phyloP scores from a whole-genome alignment of 2,113 vertebrate species.

The Notarius quadriscutis region DNA sequence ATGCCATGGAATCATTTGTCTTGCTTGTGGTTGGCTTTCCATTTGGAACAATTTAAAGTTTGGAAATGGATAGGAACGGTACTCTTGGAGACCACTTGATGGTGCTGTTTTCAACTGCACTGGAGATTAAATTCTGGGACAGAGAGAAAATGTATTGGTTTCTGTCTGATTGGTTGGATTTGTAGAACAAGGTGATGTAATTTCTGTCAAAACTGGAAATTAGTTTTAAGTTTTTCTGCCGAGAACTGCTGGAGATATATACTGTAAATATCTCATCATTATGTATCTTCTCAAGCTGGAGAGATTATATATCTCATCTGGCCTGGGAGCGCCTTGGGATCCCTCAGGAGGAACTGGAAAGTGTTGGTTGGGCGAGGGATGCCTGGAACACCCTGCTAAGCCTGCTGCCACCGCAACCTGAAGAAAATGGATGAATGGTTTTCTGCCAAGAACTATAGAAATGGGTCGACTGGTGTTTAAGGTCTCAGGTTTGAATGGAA shows the following conservation, averaged over 20 bases:
- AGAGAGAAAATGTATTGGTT: neutral
- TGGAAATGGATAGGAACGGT: slow-evolving; percentile 12
- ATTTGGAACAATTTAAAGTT: neutral
- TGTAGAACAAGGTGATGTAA: neutral
- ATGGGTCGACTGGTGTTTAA: neutral
- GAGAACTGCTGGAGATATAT: no score
- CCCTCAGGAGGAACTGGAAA: no score
- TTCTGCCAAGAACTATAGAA: neutral
- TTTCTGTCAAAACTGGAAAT: neutral
- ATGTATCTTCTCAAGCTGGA: no score
- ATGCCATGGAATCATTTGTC: no score
- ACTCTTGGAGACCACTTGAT: slow-evolving; percentile 60
- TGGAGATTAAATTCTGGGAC: neutral
- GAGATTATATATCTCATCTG: no score
- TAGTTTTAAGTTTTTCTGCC: neutral
- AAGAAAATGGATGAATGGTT: neutral
- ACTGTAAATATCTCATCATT: no score
- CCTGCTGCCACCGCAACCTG: no score
- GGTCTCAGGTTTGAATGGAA: neutral
- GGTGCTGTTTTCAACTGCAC: slow-evolving; percentile 58
- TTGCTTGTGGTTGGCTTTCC: neutral
- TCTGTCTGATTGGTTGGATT: neutral
- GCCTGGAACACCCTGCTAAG: no score
- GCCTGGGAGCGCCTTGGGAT: no score
- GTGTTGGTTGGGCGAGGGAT: no score